A percentile compares a stretch with the other conserved stretches of the same genome.
These are phyloP conservation scores for Auanema freiburgensis DNA, from an alignment of 2,888 invertebrate genomes.

Conservation along the genomic window DNA sequence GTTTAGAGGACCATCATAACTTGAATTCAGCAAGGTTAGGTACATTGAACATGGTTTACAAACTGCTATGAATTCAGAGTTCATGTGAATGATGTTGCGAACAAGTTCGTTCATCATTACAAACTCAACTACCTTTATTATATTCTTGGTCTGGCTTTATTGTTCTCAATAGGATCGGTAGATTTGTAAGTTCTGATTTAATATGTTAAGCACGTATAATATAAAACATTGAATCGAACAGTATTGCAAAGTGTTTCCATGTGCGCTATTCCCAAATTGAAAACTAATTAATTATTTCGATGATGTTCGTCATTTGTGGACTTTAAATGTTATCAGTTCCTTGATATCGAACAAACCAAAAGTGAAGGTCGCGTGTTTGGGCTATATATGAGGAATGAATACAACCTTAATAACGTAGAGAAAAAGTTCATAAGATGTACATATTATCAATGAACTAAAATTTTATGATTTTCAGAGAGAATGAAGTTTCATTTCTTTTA, in stretches of 20 bases:
- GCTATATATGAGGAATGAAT: too few species aligned
- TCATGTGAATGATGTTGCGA: slow-evolving; percentile 4
- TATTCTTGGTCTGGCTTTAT: slow-evolving; percentile 9
- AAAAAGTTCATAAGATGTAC: too few species aligned
- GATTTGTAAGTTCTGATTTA: slow-evolving; percentile 32
- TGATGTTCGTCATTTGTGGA: background rate
- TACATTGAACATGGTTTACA: background rate
- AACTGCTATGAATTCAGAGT: background rate
- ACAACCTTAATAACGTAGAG: too few species aligned
- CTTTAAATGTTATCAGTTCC: background rate
- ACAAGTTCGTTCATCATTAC: background rate
- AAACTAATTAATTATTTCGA: background rate
- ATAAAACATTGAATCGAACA: too few species aligned
- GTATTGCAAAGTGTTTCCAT: background rate
- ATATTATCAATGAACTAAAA: too few species aligned
- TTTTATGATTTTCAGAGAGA: slow-evolving; percentile 37
- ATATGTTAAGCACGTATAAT: background rate
- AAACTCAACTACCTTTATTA: background rate
- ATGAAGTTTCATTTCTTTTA: slow-evolving; percentile 19
- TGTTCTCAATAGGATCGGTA: slow-evolving; percentile 33
- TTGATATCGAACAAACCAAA: background rate
- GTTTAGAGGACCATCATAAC: background rate
- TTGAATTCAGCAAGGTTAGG: background rate
- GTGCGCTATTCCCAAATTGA: background rate
- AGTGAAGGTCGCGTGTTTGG: background rate